Evolutionary conservation across 2,797 vertebrate genomes (phyloP).

Genomic region (Mycteria americana): DNA sequence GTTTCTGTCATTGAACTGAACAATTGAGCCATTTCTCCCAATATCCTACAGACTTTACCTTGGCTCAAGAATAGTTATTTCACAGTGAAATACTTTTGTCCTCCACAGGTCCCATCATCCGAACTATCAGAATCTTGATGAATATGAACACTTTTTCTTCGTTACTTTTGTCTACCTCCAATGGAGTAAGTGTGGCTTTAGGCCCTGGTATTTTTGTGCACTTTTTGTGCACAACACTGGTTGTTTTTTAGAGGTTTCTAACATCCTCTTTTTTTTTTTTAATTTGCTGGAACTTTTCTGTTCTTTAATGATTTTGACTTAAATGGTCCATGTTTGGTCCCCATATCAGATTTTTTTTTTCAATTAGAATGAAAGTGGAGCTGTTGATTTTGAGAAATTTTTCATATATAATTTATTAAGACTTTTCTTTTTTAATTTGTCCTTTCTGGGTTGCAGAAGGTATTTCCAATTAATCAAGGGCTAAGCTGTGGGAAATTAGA

Average conservation of each 20-base stretch:
- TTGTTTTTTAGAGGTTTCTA: neutral
- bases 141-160: neutral
- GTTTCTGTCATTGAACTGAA: neutral
- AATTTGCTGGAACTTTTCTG: neutral
- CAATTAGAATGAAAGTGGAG: neutral
- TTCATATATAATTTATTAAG: neutral
- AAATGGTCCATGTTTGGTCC: neutral
- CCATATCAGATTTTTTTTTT: neutral
- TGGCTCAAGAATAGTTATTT: constrained; percentile 39
- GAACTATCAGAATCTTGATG: neutral
- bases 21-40: neutral
- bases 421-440: neutral
- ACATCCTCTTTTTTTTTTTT: no score
- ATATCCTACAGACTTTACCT: neutral
- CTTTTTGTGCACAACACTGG: neutral
- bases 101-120: neutral
- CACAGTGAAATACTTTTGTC: neutral
- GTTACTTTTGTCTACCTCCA: neutral
- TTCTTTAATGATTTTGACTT: neutral
- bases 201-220: neutral
- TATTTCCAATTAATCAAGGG: neutral
- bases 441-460: neutral
- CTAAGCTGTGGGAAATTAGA: neutral
- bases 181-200: neutral
- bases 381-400: neutral